A percentile compares a stretch with the other conserved stretches of the same genome.
Conservation (phyloP, 2,888 invertebrate genomes). For the Tryphoninae sp. region DNA sequence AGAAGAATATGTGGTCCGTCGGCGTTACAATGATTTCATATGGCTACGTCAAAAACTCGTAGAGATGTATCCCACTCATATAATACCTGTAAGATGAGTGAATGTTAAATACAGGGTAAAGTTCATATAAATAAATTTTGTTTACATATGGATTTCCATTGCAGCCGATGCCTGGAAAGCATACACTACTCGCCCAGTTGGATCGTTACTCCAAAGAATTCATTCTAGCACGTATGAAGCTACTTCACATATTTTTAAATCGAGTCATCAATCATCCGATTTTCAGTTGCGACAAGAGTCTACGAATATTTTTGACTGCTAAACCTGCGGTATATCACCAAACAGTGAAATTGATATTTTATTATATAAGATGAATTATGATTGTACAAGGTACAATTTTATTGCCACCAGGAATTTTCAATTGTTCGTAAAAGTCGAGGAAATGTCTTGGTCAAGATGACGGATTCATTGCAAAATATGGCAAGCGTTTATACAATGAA, state of each 20-base stretch:
- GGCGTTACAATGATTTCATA: constrained; percentile 88
- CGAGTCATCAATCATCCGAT: constrained; percentile 87
- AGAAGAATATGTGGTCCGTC: constrained; percentile 85
- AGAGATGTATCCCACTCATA: constrained; percentile 86
- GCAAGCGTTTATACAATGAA: constrained; percentile 83
- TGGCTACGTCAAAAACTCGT: constrained; percentile 87
- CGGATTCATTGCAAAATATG: constrained; percentile 84
- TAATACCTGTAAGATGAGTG: constrained; percentile 85
- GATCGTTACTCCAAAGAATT: constrained; percentile 89
- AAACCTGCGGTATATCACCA: constrained; percentile 84
- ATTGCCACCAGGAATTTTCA: constrained; percentile 83
- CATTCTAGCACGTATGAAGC: constrained; percentile 85
- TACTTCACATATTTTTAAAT: constrained; percentile 86
- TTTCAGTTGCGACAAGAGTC: constrained; percentile 85
- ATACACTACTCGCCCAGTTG: constrained; percentile 86
- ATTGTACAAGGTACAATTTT: constrained; percentile 5
- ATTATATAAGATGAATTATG: background rate
- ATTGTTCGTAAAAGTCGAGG: constrained; percentile 84
- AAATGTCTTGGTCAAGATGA: constrained; percentile 83
- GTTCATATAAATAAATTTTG: background rate
- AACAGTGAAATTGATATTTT: constrained; percentile 4
- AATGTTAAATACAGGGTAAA: background rate
- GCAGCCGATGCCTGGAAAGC: constrained; percentile 88
- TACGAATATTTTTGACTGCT: constrained; percentile 86
- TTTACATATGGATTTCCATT: constrained; percentile 67